Percentiles rank a stretch among this genome's conserved stretches.
phyloP scores from a whole-genome alignment of 2,113 vertebrate genomes.

The Illadopsis cleaveri region DNA sequence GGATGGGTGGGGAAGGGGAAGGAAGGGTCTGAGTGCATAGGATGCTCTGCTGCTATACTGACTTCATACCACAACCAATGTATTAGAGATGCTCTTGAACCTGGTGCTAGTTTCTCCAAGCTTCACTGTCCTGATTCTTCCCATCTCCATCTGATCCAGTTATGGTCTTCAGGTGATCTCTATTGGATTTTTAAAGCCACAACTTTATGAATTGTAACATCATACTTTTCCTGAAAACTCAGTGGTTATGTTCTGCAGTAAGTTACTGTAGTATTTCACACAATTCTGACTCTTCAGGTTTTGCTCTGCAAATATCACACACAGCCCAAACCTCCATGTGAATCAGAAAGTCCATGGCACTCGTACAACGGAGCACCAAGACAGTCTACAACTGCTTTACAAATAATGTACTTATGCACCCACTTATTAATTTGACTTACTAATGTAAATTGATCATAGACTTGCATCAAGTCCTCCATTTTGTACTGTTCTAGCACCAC shows the following conservation, averaged over 20 bases:
- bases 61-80: constrained; percentile 69
- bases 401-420: constrained; percentile 66
- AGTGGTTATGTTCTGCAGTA: constrained; percentile 56
- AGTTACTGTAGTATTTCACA: constrained; percentile 46
- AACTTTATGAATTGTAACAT: constrained; percentile 70
- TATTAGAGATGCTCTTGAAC: constrained; percentile 70
- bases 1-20: constrained; percentile 7
- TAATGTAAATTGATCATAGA: constrained; percentile 98
- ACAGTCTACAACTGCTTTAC: constrained; percentile 56
- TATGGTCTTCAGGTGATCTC: constrained; percentile 70
- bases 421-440: constrained; percentile 84
- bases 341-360: constrained; percentile 14
- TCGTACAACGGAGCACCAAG: constrained; percentile 24
- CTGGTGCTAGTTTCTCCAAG: constrained; percentile 68
- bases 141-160: constrained; percentile 70
- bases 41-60: constrained; percentile 69
- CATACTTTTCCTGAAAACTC: constrained; percentile 53
- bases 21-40: constrained; percentile 49
- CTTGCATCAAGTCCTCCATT: constrained; percentile 96
- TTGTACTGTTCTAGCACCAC: constrained; percentile 98
- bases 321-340: constrained; percentile 34
- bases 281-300: constrained; percentile 31
- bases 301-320: constrained; percentile 23
- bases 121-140: constrained; percentile 69
- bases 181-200: constrained; percentile 71